Percentiles rank a stretch among this genome's conserved stretches.
phyloP scores from a whole-genome alignment of 1,140 invertebrate genomes.

The Adoxophyes honmai region DNA sequence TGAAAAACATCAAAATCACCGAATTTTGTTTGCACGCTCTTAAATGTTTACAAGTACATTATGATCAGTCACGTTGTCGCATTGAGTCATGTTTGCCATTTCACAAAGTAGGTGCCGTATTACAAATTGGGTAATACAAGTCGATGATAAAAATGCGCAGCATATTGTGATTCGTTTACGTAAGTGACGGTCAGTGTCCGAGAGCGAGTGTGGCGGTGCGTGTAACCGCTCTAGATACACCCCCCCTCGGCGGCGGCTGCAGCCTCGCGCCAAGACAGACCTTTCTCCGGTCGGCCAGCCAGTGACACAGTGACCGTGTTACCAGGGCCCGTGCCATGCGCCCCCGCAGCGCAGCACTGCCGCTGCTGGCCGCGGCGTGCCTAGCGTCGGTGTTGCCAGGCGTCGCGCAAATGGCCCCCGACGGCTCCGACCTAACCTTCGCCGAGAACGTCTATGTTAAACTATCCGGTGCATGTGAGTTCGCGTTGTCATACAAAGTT shows the following conservation, averaged over 20 bases:
- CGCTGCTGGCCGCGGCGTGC: constrained; percentile 35
- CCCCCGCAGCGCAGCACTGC: constrained; percentile 36
- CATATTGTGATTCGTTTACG: constrained; percentile 10
- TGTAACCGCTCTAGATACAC: constrained; percentile 46
- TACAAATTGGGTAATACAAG: background rate
- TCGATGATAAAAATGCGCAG: constrained; percentile 4
- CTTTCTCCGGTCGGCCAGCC: constrained; percentile 60
- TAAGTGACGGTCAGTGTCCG: constrained; percentile 34
- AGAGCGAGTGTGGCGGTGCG: constrained; percentile 36
- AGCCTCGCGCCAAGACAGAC: constrained; percentile 37
- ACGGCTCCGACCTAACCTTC: constrained; percentile 47
- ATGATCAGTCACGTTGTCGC: too few relatives aligned
- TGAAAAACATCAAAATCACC: too few relatives aligned
- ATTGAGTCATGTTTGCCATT: background rate
- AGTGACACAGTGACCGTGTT: constrained; percentile 70
- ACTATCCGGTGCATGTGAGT: constrained; percentile 66
- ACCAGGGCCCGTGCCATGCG: constrained; percentile 55
- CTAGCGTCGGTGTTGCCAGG: constrained; percentile 23
- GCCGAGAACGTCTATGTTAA: constrained; percentile 63
- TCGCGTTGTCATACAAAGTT: background rate
- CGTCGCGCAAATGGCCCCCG: constrained; percentile 19
- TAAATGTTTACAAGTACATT: too few relatives aligned
- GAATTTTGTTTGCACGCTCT: too few relatives aligned
- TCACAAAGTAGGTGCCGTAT: background rate
- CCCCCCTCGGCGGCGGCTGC: constrained; percentile 44